Conservation (phyloP, 2,888 invertebrate genomes). For the Portevinia maculata region DNA sequence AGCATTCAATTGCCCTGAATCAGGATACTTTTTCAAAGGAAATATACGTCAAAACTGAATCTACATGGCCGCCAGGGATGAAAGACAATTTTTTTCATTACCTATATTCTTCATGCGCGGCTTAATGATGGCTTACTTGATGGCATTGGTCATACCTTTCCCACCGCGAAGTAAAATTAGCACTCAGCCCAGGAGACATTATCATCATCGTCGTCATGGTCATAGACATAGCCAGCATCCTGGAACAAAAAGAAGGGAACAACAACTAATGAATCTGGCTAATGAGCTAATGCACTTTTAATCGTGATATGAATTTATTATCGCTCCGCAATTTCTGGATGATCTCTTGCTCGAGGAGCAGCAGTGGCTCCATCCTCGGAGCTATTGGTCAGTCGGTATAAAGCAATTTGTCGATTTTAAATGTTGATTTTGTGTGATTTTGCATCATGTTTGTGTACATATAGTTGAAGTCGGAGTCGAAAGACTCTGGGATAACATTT, state of each 20-base stretch:
- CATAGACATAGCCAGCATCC: background rate
- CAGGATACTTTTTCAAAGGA: constrained; percentile 47
- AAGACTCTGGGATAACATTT: background rate
- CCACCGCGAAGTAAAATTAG: constrained; percentile 61
- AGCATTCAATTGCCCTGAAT: constrained; percentile 55
- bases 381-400: constrained; percentile 51
- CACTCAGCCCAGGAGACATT: constrained; percentile 64
- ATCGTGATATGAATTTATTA: constrained; percentile 74
- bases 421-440: constrained; percentile 49
- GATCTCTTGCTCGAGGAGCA: constrained; percentile 20
- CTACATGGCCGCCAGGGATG: constrained; percentile 70
- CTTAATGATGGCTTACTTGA: constrained; percentile 57
- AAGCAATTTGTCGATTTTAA: constrained; percentile 65
- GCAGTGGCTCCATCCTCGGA: constrained; percentile 5
- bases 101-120: constrained; percentile 21
- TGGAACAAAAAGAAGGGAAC: background rate
- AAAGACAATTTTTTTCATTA: background rate
- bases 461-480: background rate
- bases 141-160: constrained; percentile 22
- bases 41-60: constrained; percentile 62
- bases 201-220: constrained; percentile 54
- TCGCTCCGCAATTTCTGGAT: constrained; percentile 54
- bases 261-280: constrained; percentile 69
- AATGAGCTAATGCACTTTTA: constrained; percentile 74
- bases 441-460: background rate